Conservation (phyloP, 2,113 vertebrate genomes). For the Tragelaphus buxtoni region DNA sequence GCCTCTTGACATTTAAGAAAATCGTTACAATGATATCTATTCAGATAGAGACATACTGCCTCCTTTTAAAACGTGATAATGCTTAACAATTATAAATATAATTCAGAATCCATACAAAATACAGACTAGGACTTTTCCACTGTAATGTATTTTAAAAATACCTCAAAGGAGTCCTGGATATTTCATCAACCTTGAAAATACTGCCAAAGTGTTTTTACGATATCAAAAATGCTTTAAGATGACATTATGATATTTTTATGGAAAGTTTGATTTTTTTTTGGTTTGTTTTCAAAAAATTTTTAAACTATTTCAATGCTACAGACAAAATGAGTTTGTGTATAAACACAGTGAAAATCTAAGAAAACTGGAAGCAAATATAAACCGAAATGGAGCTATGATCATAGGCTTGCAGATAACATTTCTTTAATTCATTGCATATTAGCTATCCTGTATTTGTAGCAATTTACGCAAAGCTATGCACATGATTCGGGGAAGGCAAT, state of each 20-base stretch:
- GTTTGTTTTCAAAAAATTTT: background rate
- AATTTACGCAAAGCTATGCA: background rate
- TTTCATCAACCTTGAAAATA: background rate
- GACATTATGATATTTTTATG: background rate
- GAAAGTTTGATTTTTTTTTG: background rate
- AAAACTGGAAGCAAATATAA: background rate
- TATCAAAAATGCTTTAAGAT: background rate
- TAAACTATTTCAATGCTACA: background rate
- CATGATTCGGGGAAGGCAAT: too few relatives aligned
- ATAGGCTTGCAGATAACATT: background rate
- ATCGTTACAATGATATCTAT: background rate
- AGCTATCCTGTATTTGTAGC: background rate
- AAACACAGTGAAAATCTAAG: background rate
- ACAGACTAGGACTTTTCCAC: background rate
- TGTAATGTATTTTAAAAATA: background rate
- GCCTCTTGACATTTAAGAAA: slow-evolving; percentile 34
- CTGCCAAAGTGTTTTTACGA: background rate
- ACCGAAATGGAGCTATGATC: background rate
- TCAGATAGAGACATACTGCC: background rate
- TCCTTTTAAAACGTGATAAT: background rate
- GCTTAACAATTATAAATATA: slow-evolving; percentile 18
- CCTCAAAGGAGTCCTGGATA: background rate
- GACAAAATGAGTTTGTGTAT: background rate
- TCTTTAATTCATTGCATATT: background rate
- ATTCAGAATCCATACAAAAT: background rate